Percentiles rank a stretch among this genome's conserved stretches.
Conservation (phyloP, 2,888 invertebrate species). For the Acrobasis suavella region DNA sequence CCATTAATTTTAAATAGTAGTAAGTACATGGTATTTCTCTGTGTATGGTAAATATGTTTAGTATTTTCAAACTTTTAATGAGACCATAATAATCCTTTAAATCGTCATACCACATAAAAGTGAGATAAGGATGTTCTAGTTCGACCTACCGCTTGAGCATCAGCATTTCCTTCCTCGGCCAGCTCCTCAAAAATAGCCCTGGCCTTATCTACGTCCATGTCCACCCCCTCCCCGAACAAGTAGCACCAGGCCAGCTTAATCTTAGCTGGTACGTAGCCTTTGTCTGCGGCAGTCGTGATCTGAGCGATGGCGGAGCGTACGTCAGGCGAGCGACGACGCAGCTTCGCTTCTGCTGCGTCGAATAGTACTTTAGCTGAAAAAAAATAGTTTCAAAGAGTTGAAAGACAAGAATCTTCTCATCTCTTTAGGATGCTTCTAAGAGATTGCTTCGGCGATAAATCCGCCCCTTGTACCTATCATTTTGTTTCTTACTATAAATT, state of each 20-base stretch:
- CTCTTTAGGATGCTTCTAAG: no score
- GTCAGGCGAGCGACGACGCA: slow-evolving; percentile 89
- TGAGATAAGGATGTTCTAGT: background rate
- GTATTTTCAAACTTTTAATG: no score
- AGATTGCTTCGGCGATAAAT: no score
- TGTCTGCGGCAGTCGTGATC: slow-evolving; percentile 89
- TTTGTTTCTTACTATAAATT: no score
- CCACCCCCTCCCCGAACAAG: slow-evolving; percentile 90
- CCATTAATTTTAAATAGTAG: no score
- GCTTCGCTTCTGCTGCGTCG: slow-evolving; percentile 85
- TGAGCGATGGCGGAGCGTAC: slow-evolving; percentile 88
- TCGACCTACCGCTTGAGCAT: slow-evolving; percentile 91
- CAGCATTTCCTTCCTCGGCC: slow-evolving; percentile 89
- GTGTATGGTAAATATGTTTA: no score
- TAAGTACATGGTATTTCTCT: no score
- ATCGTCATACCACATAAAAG: no score
- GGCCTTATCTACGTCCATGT: slow-evolving; percentile 89
- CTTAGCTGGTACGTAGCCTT: slow-evolving; percentile 91
- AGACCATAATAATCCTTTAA: no score
- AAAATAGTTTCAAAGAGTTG: no score
- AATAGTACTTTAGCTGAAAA: slow-evolving; percentile 88
- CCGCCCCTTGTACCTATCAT: no score
- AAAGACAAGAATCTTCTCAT: no score
- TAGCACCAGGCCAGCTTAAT: slow-evolving; percentile 94
- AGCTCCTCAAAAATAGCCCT: slow-evolving; percentile 89